phyloP scores from a whole-genome alignment of 2,113 vertebrate genomes.

The Mungos mungo region DNA sequence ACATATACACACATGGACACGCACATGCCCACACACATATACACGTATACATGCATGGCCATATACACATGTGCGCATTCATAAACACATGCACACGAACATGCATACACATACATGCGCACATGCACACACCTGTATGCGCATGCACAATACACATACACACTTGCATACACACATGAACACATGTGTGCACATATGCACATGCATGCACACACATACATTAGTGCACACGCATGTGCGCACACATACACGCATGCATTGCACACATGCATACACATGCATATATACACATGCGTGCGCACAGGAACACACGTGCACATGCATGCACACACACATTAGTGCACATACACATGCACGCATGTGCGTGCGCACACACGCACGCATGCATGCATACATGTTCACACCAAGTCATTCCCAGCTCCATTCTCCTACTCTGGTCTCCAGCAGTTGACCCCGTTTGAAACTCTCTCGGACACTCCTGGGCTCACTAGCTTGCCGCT shows the following conservation, averaged over 20 bases:
- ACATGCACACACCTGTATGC: too few relatives aligned
- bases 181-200: accelerated
- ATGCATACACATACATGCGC: too few relatives aligned
- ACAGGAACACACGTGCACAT: neutral
- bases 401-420: accelerated
- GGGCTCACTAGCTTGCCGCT: accelerated
- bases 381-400: accelerated
- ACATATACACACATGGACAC: neutral
- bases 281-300: too few relatives aligned
- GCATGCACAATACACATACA: neutral
- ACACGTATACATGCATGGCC: neutral
- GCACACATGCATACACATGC: neutral
- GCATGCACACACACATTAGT: too few relatives aligned
- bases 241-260: neutral
- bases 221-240: neutral
- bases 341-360: neutral
- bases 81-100: too few relatives aligned
- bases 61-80: too few relatives aligned
- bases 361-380: neutral
- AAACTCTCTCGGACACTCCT: neutral
- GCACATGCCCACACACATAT: too few relatives aligned
- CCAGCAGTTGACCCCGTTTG: accelerated
- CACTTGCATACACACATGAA: neutral
- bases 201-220: neutral
- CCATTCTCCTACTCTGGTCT: neutral